A percentile compares a stretch with the other conserved stretches of the same genome.
phyloP scores from a whole-genome alignment of 2,113 vertebrate species.

The Asarcornis scutulata region DNA sequence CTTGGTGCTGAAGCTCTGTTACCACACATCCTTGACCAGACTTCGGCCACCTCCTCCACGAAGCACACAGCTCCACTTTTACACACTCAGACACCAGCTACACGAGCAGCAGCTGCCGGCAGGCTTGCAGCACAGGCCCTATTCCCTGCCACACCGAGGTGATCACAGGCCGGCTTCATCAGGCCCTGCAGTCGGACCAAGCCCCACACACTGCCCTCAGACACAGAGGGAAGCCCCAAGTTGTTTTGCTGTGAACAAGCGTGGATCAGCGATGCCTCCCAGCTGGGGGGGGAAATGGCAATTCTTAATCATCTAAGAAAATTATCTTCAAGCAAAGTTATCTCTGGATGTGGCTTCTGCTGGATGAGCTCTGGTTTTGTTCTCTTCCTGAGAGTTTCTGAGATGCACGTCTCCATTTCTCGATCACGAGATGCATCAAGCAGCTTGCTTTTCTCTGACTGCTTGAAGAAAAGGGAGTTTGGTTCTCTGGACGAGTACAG shows the following conservation, averaged over 20 bases:
- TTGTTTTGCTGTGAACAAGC: not conserved
- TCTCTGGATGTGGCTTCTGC: not conserved
- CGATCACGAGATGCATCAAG: not conserved
- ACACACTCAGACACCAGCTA: not conserved
- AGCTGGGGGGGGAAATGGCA: not conserved
- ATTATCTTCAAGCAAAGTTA: not conserved
- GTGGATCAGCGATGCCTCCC: not conserved
- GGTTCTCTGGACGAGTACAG: not conserved
- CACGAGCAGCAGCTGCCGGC: not conserved
- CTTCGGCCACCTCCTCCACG: not conserved
- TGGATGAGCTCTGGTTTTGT: not conserved
- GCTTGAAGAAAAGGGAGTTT: not conserved
- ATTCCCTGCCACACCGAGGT: not conserved
- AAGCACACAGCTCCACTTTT: not conserved
- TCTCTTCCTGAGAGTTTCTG: not conserved
- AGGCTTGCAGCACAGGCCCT: not conserved
- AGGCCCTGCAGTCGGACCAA: accelerated
- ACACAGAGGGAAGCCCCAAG: not conserved
- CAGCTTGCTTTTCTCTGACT: not conserved
- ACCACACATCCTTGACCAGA: not conserved
- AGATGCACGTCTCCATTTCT: not conserved
- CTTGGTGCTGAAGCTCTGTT: not conserved
- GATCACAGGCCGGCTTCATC: not conserved
- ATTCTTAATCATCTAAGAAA: not conserved
- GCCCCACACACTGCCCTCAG: not conserved